Base-by-base conservation (phyloP, 2,797 vertebrate genomes). In the Chelmon rostratus region DNA sequence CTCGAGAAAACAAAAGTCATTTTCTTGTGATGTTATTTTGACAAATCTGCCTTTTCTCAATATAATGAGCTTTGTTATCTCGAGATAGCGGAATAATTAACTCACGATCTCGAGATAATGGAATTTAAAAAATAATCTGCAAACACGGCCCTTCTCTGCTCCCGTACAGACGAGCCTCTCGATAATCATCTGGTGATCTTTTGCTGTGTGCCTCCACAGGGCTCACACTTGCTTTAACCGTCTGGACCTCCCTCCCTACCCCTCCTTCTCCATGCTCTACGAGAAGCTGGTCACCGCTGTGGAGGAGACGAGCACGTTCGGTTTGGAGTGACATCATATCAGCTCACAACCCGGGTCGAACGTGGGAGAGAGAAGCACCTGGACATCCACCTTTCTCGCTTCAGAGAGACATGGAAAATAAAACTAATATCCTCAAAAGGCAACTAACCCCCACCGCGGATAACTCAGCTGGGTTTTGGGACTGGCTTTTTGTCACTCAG, bases 181-280 rank as follows among this genome's bases (percentile, higher is more conserved):
- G 46, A 49, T 49, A 6, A 15, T 50, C 49, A 50, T 23, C 46
- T 49, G 44, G 11, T 16, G 6, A 12, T 16, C 15, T 15, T n/a
- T 21, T 21, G 16, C 46, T 4, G 4, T 57, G 4, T 56, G 35
- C 85, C 59, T 79, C 61, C 54, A 3, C 89, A 99, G 98, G 94
- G 98, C 98, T 92, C 98, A 99, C 91, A 99, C 98, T 72, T 99
- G 98, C 92, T 99, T 99, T 91, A 99, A 99, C 91, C 97, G 98
- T 23, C 95, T 99, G 94, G 98, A 99, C 93, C 97, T 99, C 49
- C 98, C 98, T 5, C 98, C 98, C 0, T 99, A 99, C 85, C 97
- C 98, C 4, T 99, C 97, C 61, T 99, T 98, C 94, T 98, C 97
- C 89, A 99, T 99, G 98, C 94, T 99, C 37, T 99, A 97, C 40